Evolutionary conservation across 2,113 vertebrate species (phyloP).

Genomic region (Microtus montanus): DNA sequence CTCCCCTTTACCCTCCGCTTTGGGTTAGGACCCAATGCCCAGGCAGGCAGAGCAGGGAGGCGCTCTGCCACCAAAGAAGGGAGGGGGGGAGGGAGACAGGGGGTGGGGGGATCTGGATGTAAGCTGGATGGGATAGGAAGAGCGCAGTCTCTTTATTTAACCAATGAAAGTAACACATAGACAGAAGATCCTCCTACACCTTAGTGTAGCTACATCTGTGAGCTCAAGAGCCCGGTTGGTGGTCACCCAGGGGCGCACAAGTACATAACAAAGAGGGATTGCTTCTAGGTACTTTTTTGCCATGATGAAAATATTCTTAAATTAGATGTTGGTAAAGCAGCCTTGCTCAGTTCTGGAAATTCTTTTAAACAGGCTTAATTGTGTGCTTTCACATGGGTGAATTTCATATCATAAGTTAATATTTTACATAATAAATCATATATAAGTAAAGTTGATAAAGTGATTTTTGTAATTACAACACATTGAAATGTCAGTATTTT

Average conservation of each 20-base stretch:
- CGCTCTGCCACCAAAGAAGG: too few species aligned
- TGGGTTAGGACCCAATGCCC: too few species aligned
- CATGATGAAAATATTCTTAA: constrained; percentile 13
- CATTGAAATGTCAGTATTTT: constrained; percentile 39
- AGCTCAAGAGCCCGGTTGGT: background rate
- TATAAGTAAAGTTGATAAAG: constrained; percentile 41
- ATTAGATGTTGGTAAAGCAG: background rate
- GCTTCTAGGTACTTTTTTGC: background rate
- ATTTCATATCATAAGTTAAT: constrained; percentile 5
- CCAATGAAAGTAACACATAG: too few species aligned
- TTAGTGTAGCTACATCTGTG: background rate
- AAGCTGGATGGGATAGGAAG: too few species aligned
- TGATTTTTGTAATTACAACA: constrained; percentile 22
- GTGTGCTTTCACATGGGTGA: background rate
- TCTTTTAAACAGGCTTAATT: background rate
- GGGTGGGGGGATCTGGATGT: too few species aligned
- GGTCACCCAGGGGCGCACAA: background rate
- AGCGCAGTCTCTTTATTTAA: too few species aligned
- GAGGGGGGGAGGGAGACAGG: too few species aligned
- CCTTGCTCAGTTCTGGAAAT: background rate
- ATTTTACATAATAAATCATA: background rate
- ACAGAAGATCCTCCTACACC: too few species aligned
- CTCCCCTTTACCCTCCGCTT: too few species aligned
- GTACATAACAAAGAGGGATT: background rate
- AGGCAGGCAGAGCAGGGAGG: too few species aligned